Evolutionary conservation across 2,113 vertebrate species (phyloP), one percentile per base, ranked within the genome.

Genomic region (Eulacestoma nigropectus): DNA sequence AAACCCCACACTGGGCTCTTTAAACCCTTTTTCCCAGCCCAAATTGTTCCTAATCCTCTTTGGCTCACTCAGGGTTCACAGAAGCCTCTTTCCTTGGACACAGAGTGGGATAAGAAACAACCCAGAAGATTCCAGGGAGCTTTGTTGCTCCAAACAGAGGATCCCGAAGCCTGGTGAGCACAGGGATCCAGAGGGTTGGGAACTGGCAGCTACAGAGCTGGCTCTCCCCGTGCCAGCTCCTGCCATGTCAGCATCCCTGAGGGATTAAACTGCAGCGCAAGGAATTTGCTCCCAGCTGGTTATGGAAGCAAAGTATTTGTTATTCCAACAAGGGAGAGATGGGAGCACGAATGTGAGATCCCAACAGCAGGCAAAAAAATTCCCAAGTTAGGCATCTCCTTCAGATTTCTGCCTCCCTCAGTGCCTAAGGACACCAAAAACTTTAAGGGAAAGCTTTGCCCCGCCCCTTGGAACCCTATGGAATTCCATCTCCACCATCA

Each of bases 331-430:
- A 46, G 15, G 16, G 65, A 60, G 70, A 91, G 32, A 70, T 11
- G 44, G 1, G 1, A 37, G 4, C 11, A 37, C 63, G 63, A 52
- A 72, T 0, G 1, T 6, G 41, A 63, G 39, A 72, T 63, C 64
- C 67, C 55, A 81, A 37, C 8, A 47, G 46, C 11, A 35, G 25
- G 62, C 11, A 46, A 68, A 67, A 60, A 50, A 60, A 50, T 4
- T 26, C 41, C 55, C 7, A 37, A 49, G 33, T 33, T 1, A 7
- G 11, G 35, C 22, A 25, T 25, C 41, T 55, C 47, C 70, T 55
- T n/a, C 26, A 37, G 27, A 11, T 63, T 84, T 20, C 49, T 33
- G 10, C 49, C 49, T 33, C 63, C 32, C 22, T 56, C 15, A 4
- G 26, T 3, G 17, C 35, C 22, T 33, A 12, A 42, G 5, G 21